phyloP scores from a whole-genome alignment of 1,140 invertebrate species.

The Drosophila paulistorum region DNA sequence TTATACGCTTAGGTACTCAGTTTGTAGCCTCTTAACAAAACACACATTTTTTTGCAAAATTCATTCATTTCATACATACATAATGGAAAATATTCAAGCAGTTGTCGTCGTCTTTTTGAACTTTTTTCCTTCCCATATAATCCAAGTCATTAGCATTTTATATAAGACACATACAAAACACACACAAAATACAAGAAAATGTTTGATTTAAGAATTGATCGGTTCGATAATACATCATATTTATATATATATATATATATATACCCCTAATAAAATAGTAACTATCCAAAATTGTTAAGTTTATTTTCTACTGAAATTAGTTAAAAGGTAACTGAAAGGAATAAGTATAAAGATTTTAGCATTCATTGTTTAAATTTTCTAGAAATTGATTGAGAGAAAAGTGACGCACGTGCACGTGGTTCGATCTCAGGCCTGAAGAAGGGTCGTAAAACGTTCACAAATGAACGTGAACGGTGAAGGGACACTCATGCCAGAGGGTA shows the following conservation, averaged over 20 bases:
- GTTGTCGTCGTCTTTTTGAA: conserved; percentile 72
- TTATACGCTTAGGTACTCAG: conserved; percentile 11
- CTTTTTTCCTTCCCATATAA: conserved; percentile 68
- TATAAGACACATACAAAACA: conserved; percentile 16
- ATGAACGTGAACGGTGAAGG: too few relatives aligned
- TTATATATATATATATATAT: conserved; percentile 16
- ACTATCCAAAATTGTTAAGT: not conserved
- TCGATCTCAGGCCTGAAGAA: too few relatives aligned
- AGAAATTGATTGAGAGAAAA: too few relatives aligned
- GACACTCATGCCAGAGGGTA: too few relatives aligned
- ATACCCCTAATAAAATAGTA: conserved; percentile 37
- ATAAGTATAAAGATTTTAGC: too few relatives aligned
- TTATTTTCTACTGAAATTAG: too few relatives aligned
- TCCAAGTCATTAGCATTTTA: conserved; percentile 67
- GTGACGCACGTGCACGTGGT: too few relatives aligned
- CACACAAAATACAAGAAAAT: conserved; percentile 36
- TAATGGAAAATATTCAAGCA: conserved; percentile 42
- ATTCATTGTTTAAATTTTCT: too few relatives aligned
- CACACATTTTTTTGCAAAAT: not conserved
- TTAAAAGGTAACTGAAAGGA: too few relatives aligned
- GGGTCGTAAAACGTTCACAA: too few relatives aligned
- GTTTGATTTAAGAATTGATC: conserved; percentile 62
- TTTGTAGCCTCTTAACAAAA: conserved; percentile 23
- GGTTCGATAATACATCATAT: conserved; percentile 44
- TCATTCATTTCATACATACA: conserved; percentile 42